A percentile compares a stretch with the other conserved stretches of the same genome.
These are phyloP conservation scores for Willowsia nigromaculata DNA, from an alignment of 2,888 invertebrate genomes.

Conservation along the genomic window DNA sequence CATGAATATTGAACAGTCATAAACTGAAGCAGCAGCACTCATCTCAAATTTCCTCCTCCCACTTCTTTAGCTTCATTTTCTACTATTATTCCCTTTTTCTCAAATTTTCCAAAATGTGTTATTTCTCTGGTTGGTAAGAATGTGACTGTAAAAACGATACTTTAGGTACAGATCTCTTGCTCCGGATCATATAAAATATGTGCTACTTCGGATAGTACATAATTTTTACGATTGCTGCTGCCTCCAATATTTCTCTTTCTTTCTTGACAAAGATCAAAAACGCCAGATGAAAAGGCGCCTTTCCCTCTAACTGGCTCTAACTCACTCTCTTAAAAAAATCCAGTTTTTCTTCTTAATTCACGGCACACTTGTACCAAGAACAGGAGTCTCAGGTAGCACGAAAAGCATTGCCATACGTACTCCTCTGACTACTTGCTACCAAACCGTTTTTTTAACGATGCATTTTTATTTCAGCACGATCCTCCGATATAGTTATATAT, in stretches of 20 bases:
- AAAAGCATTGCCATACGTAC: neutral
- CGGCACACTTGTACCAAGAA: conserved; percentile 54
- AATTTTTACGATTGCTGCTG: conserved; percentile 24
- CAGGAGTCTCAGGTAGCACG: conserved; percentile 43
- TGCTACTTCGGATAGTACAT: conserved; percentile 19
- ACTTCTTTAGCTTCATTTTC: neutral
- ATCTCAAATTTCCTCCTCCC: conserved; percentile 58
- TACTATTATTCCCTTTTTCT: neutral
- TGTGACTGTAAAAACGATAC: conserved; percentile 40
- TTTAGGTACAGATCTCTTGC: neutral
- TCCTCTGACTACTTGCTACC: neutral
- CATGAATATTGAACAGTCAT: conserved; percentile 35
- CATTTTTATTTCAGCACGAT: conserved; percentile 52
- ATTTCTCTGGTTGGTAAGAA: neutral
- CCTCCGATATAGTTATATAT: neutral
- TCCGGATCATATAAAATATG: neutral
- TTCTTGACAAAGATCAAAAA: conserved; percentile 41
- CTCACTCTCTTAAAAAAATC: neutral
- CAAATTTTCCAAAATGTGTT: conserved; percentile 24
- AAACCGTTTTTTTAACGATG: conserved; percentile 29
- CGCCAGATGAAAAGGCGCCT: conserved; percentile 50
- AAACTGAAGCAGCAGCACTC: conserved; percentile 27
- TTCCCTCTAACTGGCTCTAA: conserved; percentile 12
- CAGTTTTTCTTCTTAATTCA: conserved; percentile 15
- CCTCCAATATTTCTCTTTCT: neutral